Conservation (phyloP, 2,113 vertebrate genomes). For the Callionymus lyra region DNA sequence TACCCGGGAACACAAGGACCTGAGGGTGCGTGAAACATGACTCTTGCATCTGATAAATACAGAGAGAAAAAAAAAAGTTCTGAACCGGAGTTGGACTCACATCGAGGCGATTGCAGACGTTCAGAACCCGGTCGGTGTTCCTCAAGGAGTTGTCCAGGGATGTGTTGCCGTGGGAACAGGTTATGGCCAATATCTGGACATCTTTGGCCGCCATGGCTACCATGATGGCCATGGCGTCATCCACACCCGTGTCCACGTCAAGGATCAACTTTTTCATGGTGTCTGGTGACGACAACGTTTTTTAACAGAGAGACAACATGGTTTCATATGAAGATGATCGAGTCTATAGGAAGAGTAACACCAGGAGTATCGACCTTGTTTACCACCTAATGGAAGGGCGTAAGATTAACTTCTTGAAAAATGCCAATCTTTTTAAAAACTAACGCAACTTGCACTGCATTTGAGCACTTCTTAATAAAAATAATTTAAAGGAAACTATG, state of each 20-base stretch:
- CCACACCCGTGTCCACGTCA: slow-evolving; percentile 65
- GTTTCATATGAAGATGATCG: no score
- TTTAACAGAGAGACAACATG: background rate
- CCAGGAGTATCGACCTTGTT: no score
- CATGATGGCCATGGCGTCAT: slow-evolving; percentile 65
- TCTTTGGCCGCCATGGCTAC: slow-evolving; percentile 45
- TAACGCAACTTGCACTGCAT: no score
- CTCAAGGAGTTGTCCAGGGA: slow-evolving; percentile 55
- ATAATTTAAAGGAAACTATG: no score
- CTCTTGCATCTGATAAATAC: background rate
- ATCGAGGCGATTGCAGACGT: slow-evolving; percentile 46
- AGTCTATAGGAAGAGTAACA: no score
- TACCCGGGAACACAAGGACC: slow-evolving; percentile 61
- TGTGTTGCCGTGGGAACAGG: slow-evolving; percentile 59
- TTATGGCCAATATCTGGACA: slow-evolving; percentile 60
- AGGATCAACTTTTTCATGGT: slow-evolving; percentile 50
- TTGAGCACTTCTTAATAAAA: no score
- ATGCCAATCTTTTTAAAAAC: no score
- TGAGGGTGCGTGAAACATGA: background rate
- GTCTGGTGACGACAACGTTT: background rate
- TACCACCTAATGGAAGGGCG: no score
- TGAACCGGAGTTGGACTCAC: slow-evolving; percentile 17
- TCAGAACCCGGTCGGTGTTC: slow-evolving; percentile 61
- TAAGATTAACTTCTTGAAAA: no score
- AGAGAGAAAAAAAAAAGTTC: background rate